These are phyloP conservation scores for Opisthograptis luteolata DNA, from an alignment of 2,888 invertebrate species.

Conservation along the genomic window DNA sequence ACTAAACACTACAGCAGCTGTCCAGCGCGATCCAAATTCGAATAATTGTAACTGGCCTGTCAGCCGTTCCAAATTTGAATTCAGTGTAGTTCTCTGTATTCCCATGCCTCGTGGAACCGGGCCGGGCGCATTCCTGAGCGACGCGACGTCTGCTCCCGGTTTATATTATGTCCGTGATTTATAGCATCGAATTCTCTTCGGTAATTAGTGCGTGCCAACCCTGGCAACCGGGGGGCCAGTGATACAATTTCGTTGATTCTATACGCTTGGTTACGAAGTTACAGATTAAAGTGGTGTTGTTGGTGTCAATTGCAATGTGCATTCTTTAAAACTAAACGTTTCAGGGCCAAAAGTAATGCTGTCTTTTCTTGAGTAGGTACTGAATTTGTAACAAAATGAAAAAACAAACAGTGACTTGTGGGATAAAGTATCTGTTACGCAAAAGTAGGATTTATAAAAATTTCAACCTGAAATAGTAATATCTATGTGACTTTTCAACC, in stretches of 20 bases:
- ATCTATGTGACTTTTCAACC: too few species aligned
- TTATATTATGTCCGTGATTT: constrained; percentile 82
- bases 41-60: constrained; percentile 39
- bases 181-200: constrained; percentile 82
- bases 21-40: constrained; percentile 35
- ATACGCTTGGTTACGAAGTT: constrained; percentile 12
- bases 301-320: too few species aligned
- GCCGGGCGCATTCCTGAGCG: constrained; percentile 70
- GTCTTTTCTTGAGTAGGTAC: too few species aligned
- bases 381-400: too few species aligned
- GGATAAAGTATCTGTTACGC: too few species aligned
- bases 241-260: constrained; percentile 35
- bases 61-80: constrained; percentile 60
- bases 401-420: too few species aligned
- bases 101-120: constrained; percentile 63
- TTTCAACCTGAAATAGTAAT: too few species aligned
- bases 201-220: constrained; percentile 82
- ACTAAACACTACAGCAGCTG: background rate
- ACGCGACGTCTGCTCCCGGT: constrained; percentile 68
- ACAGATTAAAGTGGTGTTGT: background rate
- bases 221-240: constrained; percentile 44
- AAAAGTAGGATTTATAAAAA: too few species aligned
- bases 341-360: too few species aligned
- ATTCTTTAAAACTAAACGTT: too few species aligned
- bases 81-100: constrained; percentile 35